phyloP scores from a whole-genome alignment of 2,797 vertebrate genomes.

The Neoniphon sammara region DNA sequence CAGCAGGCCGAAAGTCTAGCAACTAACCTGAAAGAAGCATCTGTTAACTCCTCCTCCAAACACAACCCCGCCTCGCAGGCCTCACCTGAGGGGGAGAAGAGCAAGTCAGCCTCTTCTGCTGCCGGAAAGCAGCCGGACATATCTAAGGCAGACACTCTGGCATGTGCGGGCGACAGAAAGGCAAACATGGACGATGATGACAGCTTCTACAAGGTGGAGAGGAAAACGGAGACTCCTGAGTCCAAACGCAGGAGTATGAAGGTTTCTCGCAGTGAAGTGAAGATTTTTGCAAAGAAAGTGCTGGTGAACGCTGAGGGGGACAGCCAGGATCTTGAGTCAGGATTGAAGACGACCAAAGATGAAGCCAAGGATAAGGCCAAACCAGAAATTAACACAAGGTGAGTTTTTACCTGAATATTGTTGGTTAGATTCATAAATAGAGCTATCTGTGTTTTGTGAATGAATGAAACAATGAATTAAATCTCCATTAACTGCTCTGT shows the following conservation, averaged over 20 bases:
- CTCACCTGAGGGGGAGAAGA: conserved; percentile 66
- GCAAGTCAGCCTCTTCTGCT: conserved; percentile 31
- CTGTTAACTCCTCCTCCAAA: conserved; percentile 60
- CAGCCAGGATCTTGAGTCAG: conserved; percentile 15
- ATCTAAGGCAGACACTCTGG: conserved; percentile 32
- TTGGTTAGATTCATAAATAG: neutral
- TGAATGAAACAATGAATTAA: conserved; percentile 18
- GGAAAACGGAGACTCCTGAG: conserved; percentile 80
- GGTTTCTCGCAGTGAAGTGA: conserved; percentile 78
- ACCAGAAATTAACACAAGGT: conserved; percentile 61
- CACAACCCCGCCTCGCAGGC: conserved; percentile 42
- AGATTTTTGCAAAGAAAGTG: conserved; percentile 77
- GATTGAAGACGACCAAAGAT: conserved; percentile 22
- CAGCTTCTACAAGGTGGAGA: conserved; percentile 67
- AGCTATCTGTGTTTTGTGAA: conserved; percentile 12
- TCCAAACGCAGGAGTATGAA: conserved; percentile 82
- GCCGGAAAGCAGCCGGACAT: conserved; percentile 35
- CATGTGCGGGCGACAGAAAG: conserved; percentile 9
- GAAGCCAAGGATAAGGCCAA: conserved; percentile 38
- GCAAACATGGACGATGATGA: conserved; percentile 70
- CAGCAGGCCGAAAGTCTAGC: conserved; percentile 59
- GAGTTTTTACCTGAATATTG: conserved; percentile 25
- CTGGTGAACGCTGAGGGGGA: conserved; percentile 50
- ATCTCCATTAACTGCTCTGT: neutral
- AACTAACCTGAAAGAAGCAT: conserved; percentile 34